A percentile compares a stretch with the other conserved stretches of the same genome.
These are phyloP conservation scores for Drosophila miranda DNA, from an alignment of 1,140 invertebrate species.

Conservation along the genomic window DNA sequence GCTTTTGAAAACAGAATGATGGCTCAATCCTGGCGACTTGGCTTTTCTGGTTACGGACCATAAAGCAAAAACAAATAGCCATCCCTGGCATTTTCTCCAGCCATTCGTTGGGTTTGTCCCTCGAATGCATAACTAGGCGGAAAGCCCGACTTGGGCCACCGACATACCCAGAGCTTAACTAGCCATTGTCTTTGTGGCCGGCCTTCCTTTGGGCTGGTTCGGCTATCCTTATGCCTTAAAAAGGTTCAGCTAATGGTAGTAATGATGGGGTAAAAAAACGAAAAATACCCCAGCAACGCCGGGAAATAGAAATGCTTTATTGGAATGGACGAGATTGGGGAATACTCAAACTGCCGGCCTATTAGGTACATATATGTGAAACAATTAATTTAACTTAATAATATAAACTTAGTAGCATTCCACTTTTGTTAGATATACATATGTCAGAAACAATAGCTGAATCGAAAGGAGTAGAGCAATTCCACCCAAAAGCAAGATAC, in stretches of 20 bases:
- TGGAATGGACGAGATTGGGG: too few relatives aligned
- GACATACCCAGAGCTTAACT: slow-evolving; percentile 21
- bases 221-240: slow-evolving; percentile 3
- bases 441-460: too few relatives aligned
- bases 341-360: too few relatives aligned
- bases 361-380: too few relatives aligned
- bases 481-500: too few relatives aligned
- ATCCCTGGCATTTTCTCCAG: background rate
- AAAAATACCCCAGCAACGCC: too few relatives aligned
- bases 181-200: background rate
- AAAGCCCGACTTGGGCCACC: slow-evolving; percentile 38
- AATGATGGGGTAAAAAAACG: too few relatives aligned
- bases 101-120: slow-evolving; percentile 19
- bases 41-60: slow-evolving; percentile 5
- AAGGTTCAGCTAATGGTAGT: slow-evolving; percentile 21
- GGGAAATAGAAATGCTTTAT: too few relatives aligned
- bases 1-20: slow-evolving; percentile 17
- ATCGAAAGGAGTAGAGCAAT: too few relatives aligned
- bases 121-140: slow-evolving; percentile 58
- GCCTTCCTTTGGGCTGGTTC: background rate
- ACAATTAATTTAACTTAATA: too few relatives aligned
- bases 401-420: too few relatives aligned
- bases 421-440: too few relatives aligned
- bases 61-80: slow-evolving; percentile 37
- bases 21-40: background rate